Evolutionary conservation across 2,113 vertebrate genomes (phyloP).

Genomic region (Lycocorax pyrrhopterus): DNA sequence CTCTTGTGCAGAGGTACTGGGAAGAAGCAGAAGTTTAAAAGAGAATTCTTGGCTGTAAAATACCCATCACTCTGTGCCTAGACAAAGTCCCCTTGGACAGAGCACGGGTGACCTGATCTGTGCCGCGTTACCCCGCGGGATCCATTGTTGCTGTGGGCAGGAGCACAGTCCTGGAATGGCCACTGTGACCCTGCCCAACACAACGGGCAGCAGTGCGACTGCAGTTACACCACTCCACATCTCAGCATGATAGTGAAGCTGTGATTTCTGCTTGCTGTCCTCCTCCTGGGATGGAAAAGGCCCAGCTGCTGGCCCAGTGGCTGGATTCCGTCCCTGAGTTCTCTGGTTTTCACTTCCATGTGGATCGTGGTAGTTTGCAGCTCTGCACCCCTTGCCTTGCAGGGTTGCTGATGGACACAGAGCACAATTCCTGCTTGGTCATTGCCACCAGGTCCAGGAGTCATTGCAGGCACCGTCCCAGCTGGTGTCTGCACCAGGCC

Average conservation of each 20-base stretch:
- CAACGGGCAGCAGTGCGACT: not conserved
- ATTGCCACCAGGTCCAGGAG: not conserved
- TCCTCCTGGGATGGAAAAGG: not conserved
- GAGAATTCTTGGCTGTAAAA: not conserved
- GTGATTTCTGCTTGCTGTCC: not conserved
- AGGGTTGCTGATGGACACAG: not conserved
- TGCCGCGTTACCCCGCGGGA: rapidly evolving
- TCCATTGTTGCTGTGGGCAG: not conserved
- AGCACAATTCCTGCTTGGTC: not conserved
- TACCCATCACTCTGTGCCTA: not conserved
- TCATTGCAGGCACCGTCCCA: rapidly evolving
- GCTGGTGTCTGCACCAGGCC: not conserved
- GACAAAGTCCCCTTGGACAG: not conserved
- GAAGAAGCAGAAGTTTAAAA: not conserved
- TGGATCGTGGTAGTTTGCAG: rapidly evolving
- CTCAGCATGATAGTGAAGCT: not conserved
- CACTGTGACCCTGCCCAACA: not conserved
- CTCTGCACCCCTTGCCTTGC: not conserved
- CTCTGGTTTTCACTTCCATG: not conserved
- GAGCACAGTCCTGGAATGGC: not conserved
- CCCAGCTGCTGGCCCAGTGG: not conserved
- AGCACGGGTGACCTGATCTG: not conserved
- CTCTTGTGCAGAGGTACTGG: not conserved
- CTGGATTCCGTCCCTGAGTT: not conserved
- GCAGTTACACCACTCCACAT: not conserved